Evolutionary conservation across 92 coral and sea anemone species (phyloP).

Genomic region (Heliopora coerulea): DNA sequence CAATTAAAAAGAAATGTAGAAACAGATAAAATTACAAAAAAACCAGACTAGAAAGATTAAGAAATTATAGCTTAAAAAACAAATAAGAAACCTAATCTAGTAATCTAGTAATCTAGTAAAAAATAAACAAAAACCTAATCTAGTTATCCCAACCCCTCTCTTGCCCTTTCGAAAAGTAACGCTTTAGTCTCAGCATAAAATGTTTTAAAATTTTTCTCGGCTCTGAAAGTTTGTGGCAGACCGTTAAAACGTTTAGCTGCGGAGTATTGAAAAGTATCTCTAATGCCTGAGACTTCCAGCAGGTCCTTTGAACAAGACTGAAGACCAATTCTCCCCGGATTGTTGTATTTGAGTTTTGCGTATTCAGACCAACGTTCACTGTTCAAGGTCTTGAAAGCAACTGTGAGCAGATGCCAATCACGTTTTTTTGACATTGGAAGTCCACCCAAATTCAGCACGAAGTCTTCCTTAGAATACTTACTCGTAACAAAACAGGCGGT

Average conservation of each 20-base stretch:
- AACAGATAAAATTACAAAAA: too few relatives aligned
- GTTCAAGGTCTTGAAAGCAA: constrained; percentile 36
- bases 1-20: too few relatives aligned
- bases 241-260: constrained; percentile 41
- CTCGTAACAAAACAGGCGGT: constrained; percentile 42
- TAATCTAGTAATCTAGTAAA: too few relatives aligned
- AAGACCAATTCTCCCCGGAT: constrained; percentile 40
- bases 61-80: too few relatives aligned
- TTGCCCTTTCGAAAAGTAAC: constrained; percentile 39
- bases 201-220: constrained; percentile 42
- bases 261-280: constrained; percentile 17
- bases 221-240: constrained; percentile 25
- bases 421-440: constrained; percentile 31
- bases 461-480: constrained; percentile 29
- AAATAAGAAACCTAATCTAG: too few relatives aligned
- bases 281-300: constrained; percentile 16
- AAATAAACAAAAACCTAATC: too few relatives aligned
- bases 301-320: constrained; percentile 23
- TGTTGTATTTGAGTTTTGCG: constrained; percentile 21
- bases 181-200: constrained; percentile 21
- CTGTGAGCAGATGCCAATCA: constrained; percentile 32
- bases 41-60: too few relatives aligned
- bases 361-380: constrained; percentile 34
- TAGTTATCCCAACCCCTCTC: neutral
- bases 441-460: constrained; percentile 28